Base-by-base conservation (phyloP, 2,888 invertebrate genomes). In the Orgyia antiqua region DNA sequence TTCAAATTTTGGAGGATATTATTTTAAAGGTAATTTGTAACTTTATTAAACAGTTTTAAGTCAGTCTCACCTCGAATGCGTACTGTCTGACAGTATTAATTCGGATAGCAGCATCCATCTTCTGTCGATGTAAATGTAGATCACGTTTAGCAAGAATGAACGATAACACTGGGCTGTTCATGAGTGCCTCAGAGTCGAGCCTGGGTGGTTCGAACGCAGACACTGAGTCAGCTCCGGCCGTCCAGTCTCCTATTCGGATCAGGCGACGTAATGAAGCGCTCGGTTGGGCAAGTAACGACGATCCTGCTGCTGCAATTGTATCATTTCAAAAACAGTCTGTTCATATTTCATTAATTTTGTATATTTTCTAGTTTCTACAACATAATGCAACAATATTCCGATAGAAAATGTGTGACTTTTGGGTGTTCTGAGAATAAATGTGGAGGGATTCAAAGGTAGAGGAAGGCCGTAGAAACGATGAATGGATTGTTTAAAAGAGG, bases 131-230 rank as follows among this genome's bases (percentile, higher is more conserved):
- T 0, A 92, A 90, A 13, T 94, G 93, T 24, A 98, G 86, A 66
- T 98, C 96, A 56, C 97, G 94, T 39, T 93, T 91, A 39, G 94
- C 92, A 2, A 94, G 87, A 25, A 98, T 91, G 65, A 99, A 99
- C 0, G 92, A 83, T 84, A 98, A 90, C 0, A 97, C 95, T 0
- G 97, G 96, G 19, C 96, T 89, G 50, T 90, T 89, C 45, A 94
- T 79, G n/a, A 93, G 72, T 5, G 88, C 86, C 6, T 89, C 77
- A 1, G 84, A 69, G 47, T 89, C 89, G 8, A 88, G 74, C 0
- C 49, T 58, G 1, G 76, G 71, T 0, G 73, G 50, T 32, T 77
- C 75, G 33, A 84, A 79, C 0, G 84, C 83, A 1, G 83, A 83
- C 3, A 84, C 71, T 0, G 60, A 45, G 13, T 19, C 27, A 0